Percentiles rank a stretch among this genome's conserved stretches.
Conservation (phyloP, 2,113 vertebrate species). For the Morone saxatilis region DNA sequence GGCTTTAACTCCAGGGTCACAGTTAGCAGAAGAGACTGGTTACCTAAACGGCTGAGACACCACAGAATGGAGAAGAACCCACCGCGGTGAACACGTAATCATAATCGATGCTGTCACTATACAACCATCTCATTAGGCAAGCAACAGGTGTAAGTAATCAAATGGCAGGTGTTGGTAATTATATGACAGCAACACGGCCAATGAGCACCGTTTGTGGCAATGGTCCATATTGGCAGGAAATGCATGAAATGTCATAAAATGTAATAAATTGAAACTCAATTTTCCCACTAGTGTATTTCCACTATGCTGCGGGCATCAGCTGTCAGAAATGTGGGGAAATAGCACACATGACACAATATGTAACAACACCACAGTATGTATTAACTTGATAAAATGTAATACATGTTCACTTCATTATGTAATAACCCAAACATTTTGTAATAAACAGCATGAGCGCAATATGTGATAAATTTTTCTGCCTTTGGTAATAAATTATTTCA, state of each 20-base stretch:
- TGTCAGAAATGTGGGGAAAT: not conserved
- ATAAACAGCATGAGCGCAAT: too few species aligned
- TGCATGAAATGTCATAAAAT: slow-evolving; percentile 41
- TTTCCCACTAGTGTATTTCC: slow-evolving; percentile 29
- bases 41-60: slow-evolving; percentile 36
- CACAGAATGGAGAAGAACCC: slow-evolving; percentile 13
- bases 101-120: slow-evolving; percentile 44
- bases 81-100: not conserved
- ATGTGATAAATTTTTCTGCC: too few species aligned
- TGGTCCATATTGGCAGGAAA: slow-evolving; percentile 32
- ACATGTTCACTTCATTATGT: too few species aligned
- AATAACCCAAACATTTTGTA: too few species aligned
- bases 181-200: slow-evolving; percentile 29
- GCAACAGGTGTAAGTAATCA: slow-evolving; percentile 69
- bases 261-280: slow-evolving; percentile 33
- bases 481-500: too few species aligned
- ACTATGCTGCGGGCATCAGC: not conserved
- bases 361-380: too few species aligned
- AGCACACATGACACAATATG: too few species aligned
- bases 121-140: slow-evolving; percentile 37
- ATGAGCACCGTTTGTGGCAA: slow-evolving; percentile 25
- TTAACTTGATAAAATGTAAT: too few species aligned
- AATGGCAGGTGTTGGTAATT: slow-evolving; percentile 70
- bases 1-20: slow-evolving; percentile 54
- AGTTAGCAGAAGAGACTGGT: slow-evolving; percentile 26